Conservation (phyloP, 1,140 invertebrate genomes). For the Propsilocerus akamusi region DNA sequence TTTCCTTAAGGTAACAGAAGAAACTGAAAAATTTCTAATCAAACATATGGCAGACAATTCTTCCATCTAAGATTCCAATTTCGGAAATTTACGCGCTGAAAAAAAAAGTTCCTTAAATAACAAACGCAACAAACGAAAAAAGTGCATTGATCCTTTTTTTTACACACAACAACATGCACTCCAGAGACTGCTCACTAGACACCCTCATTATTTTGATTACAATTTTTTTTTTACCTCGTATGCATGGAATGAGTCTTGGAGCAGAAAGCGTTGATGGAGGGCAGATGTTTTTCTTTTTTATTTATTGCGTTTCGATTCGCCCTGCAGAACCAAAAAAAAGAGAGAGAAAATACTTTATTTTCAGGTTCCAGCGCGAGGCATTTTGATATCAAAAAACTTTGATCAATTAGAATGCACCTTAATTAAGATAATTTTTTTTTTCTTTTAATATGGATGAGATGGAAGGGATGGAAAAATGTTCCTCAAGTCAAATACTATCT, state of each 20-base stretch:
- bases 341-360: no score
- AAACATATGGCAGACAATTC: background rate
- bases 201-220: constrained; percentile 4
- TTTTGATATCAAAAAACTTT: background rate
- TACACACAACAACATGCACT: no score
- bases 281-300: background rate
- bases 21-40: background rate
- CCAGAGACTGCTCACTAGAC: no score
- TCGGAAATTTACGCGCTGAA: no score
- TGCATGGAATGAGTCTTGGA: background rate
- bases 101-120: no score
- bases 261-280: background rate
- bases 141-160: no score
- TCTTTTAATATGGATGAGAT: no score
- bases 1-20: background rate
- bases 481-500: no score
- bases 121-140: background rate
- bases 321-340: no score
- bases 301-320: background rate
- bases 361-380: no score
- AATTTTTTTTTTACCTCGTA: background rate
- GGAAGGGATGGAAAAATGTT: no score
- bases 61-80: background rate
- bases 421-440: background rate
- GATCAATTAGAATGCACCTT: background rate